Conservation (phyloP, 2,888 invertebrate genomes). For the Anorthoa munda region DNA sequence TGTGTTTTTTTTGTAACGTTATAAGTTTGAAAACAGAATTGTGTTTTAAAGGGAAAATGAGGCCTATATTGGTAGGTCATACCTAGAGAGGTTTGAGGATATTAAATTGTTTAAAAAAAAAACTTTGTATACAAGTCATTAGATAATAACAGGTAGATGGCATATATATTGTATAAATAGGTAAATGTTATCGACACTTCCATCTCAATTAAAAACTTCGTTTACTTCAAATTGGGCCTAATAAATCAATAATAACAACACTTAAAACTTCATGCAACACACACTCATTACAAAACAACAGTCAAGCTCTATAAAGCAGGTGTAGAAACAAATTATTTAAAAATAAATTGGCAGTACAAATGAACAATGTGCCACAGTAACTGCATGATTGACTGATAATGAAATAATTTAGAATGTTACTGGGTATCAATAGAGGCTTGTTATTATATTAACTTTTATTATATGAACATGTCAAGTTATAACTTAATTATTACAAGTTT, state of each 20-base stretch:
- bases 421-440: conserved; percentile 24
- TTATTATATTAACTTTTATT: conserved; percentile 24
- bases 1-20: not conserved
- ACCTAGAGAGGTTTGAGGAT: too few species aligned
- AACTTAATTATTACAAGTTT: conserved; percentile 45
- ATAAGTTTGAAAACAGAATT: too few species aligned
- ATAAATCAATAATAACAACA: conserved; percentile 54
- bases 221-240: conserved; percentile 34
- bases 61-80: too few species aligned
- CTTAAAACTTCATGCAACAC: conserved; percentile 42
- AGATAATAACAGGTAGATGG: not conserved
- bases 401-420: conserved; percentile 22
- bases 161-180: not conserved
- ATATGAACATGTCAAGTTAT: conserved; percentile 19
- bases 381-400: conserved; percentile 40
- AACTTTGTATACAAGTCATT: not conserved
- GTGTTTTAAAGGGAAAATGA: too few species aligned
- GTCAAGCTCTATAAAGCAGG: conserved; percentile 61
- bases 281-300: conserved; percentile 48
- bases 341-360: conserved; percentile 52
- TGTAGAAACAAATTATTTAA: conserved; percentile 52
- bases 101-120: too few species aligned
- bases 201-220: conserved; percentile 46
- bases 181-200: conserved; percentile 26
- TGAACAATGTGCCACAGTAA: conserved; percentile 33